phyloP scores from a whole-genome alignment of 2,888 invertebrate species.

The Drosophila atripex region DNA sequence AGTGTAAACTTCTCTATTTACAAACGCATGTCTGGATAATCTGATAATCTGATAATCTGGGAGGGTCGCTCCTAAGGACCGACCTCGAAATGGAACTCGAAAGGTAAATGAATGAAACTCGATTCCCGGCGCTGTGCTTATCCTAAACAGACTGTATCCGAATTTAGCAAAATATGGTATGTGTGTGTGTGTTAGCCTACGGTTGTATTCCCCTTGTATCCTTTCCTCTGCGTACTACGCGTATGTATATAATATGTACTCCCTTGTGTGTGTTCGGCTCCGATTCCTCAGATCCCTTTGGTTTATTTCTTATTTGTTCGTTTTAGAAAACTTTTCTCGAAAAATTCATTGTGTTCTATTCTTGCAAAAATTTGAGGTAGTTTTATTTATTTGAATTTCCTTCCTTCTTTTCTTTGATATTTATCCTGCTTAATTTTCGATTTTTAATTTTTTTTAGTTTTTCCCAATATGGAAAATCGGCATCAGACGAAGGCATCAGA shows the following conservation, averaged over 20 bases:
- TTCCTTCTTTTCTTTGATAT: slow-evolving; percentile 30
- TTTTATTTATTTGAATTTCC: slow-evolving; percentile 71
- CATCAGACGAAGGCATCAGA: slow-evolving; percentile 32
- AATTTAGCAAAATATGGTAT: slow-evolving; percentile 69
- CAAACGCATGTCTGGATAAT: slow-evolving; percentile 25
- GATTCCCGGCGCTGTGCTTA: slow-evolving; percentile 14
- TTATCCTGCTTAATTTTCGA: slow-evolving; percentile 23
- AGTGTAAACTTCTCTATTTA: slow-evolving; percentile 23
- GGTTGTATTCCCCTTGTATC: slow-evolving; percentile 26
- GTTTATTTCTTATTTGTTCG: slow-evolving; percentile 46
- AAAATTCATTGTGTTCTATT: slow-evolving; percentile 65
- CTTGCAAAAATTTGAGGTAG: slow-evolving; percentile 78
- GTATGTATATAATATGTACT: slow-evolving; percentile 40
- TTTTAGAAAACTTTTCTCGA: slow-evolving; percentile 73
- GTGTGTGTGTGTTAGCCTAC: slow-evolving; percentile 56
- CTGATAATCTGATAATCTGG: not conserved
- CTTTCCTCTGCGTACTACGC: slow-evolving; percentile 28
- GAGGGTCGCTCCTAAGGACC: not conserved
- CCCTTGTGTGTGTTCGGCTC: slow-evolving; percentile 57
- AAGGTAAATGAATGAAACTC: slow-evolving; percentile 11
- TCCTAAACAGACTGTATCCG: slow-evolving; percentile 26
- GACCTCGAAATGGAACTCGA: slow-evolving; percentile 8
- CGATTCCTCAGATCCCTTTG: slow-evolving; percentile 15
- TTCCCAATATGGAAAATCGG: not conserved
- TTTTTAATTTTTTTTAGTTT: not conserved